Conservation (phyloP, 2,797 vertebrate genomes). For the Pristis pectinata region DNA sequence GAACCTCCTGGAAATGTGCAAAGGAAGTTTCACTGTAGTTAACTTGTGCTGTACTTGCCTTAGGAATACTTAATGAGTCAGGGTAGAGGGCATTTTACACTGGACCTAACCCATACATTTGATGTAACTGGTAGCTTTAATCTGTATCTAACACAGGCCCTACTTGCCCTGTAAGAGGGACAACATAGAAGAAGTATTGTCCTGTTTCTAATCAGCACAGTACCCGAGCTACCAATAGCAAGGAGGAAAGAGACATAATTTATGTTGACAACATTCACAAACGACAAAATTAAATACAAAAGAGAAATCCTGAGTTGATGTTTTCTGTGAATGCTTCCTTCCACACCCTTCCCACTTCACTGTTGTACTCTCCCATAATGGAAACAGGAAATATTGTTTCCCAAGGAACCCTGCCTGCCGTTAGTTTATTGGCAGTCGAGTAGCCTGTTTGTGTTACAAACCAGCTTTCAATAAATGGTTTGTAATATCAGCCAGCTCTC, state of each 20-base stretch:
- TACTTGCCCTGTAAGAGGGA: background rate
- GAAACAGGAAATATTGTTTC: conserved; percentile 25
- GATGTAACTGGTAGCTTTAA: background rate
- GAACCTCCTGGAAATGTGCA: background rate
- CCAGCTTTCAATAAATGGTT: background rate
- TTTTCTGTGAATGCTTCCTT: no score
- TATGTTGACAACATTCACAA: background rate
- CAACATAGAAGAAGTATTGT: background rate
- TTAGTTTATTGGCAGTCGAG: background rate
- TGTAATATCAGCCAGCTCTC: no score
- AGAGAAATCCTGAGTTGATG: background rate
- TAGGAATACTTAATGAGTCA: background rate
- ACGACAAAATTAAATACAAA: background rate
- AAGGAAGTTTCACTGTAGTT: background rate
- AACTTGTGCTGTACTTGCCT: no score
- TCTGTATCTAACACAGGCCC: background rate
- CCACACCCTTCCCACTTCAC: background rate
- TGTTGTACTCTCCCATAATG: background rate
- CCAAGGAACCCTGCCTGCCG: background rate
- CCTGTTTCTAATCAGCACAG: background rate
- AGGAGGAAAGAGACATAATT: background rate
- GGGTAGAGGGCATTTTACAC: background rate
- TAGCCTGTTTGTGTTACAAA: background rate
- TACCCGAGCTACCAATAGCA: background rate
- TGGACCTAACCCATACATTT: no score